phyloP scores from a whole-genome alignment of 2,888 invertebrate species.

The Taphrorychus bicolor region DNA sequence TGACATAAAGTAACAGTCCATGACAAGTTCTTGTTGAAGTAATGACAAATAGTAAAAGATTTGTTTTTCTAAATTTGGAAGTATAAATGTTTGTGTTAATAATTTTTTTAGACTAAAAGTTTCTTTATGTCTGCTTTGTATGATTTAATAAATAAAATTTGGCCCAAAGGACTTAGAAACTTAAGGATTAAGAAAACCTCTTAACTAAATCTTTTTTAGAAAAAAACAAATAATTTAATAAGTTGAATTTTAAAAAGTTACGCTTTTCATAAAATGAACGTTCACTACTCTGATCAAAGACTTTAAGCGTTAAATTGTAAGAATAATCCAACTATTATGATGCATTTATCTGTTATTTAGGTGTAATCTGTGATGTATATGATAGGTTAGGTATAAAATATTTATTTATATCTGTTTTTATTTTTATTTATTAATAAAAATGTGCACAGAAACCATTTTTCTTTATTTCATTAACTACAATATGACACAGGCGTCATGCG shows the following conservation, averaged over 20 bases:
- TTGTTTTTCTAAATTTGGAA: no score
- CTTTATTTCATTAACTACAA: background rate
- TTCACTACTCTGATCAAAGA: background rate
- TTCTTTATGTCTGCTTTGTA: background rate
- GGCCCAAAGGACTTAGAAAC: no score
- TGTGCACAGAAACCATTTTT: background rate
- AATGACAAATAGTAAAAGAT: no score
- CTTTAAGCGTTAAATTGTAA: background rate
- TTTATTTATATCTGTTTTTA: constrained; percentile 5
- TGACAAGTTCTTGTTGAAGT: background rate
- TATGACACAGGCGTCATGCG: background rate
- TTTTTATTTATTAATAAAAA: background rate
- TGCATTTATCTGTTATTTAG: constrained; percentile 5
- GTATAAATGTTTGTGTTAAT: no score
- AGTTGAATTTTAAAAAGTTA: no score
- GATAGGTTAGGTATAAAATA: background rate
- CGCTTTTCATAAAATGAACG: background rate
- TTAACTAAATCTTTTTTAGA: no score
- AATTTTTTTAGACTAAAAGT: background rate
- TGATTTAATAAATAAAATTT: no score
- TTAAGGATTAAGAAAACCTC: no score
- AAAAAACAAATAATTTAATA: no score
- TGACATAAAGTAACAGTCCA: no score
- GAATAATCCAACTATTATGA: background rate
- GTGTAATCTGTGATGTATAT: constrained; percentile 12